These are phyloP conservation scores for Drosophila setosimentum DNA, from an alignment of 2,888 invertebrate species.

Conservation along the genomic window DNA sequence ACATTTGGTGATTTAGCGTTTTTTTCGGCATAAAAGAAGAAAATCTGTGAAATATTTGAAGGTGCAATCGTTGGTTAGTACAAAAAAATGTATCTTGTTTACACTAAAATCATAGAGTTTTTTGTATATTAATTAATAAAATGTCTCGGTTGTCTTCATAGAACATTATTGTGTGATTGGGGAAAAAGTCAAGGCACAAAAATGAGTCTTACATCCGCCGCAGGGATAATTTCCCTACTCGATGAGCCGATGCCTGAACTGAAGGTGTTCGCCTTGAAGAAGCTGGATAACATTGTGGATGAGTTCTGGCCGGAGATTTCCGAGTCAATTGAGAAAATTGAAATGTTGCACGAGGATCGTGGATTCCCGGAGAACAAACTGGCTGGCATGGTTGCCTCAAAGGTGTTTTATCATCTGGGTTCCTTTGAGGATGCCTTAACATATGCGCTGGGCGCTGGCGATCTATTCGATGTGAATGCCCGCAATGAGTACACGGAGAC, in stretches of 20 bases:
- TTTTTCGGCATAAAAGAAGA: constrained; percentile 77
- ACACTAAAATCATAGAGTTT: constrained; percentile 8
- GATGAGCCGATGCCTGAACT: constrained; percentile 97
- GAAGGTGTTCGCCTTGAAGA: constrained; percentile 96
- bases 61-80: constrained; percentile 69
- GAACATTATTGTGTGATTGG: constrained; percentile 57
- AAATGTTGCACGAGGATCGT: constrained; percentile 97
- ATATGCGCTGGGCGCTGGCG: constrained; percentile 98
- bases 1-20: constrained; percentile 63
- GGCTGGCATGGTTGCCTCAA: constrained; percentile 98
- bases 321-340: constrained; percentile 98
- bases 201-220: constrained; percentile 88
- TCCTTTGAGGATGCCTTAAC: constrained; percentile 98
- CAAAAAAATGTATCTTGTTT: constrained; percentile 11
- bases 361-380: constrained; percentile 94
- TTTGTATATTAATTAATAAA: constrained; percentile 34
- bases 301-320: constrained; percentile 99
- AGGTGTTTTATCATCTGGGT: constrained; percentile 99
- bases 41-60: constrained; percentile 56
- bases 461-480: constrained; percentile 97
- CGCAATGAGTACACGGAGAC: constrained; percentile 98
- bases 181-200: constrained; percentile 58
- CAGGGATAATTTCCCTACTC: constrained; percentile 97
- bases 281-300: constrained; percentile 96
- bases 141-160: constrained; percentile 44